phyloP scores from a whole-genome alignment of 2,888 invertebrate species.

The Crossocerus cetratus region DNA sequence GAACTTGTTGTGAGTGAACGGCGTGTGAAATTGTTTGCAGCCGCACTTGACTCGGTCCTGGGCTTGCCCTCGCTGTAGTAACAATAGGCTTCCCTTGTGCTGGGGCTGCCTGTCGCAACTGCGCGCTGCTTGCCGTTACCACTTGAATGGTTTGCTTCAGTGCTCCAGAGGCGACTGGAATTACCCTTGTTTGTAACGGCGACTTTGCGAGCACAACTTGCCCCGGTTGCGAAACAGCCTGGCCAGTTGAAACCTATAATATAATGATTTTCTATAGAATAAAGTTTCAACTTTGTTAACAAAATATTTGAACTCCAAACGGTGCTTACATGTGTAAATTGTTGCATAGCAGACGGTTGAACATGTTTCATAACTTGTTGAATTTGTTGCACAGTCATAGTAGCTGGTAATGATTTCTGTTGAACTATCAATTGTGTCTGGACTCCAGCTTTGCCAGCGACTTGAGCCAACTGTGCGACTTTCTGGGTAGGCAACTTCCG shows the following conservation, averaged over 20 bases:
- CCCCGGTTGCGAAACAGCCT: conserved; percentile 78
- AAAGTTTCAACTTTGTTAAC: background rate
- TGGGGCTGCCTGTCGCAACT: conserved; percentile 74
- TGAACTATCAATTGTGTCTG: conserved; percentile 86
- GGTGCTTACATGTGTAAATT: conserved; percentile 71
- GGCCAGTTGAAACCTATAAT: conserved; percentile 73
- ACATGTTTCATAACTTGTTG: conserved; percentile 85
- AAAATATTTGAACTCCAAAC: conserved; percentile 39
- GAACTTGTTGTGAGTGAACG: conserved; percentile 77
- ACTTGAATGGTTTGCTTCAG: conserved; percentile 82
- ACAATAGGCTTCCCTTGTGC: conserved; percentile 70
- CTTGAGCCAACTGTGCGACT: conserved; percentile 81
- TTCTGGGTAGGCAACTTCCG: conserved; percentile 81
- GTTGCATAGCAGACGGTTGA: conserved; percentile 75
- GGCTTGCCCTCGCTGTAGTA: conserved; percentile 78
- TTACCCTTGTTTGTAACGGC: conserved; percentile 81
- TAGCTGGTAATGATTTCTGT: conserved; percentile 81
- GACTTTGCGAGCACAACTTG: conserved; percentile 81
- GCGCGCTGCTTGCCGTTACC: conserved; percentile 73
- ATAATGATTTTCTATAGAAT: background rate
- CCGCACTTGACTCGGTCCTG: conserved; percentile 80
- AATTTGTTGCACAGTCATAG: conserved; percentile 86
- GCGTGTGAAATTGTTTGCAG: conserved; percentile 81
- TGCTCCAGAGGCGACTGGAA: conserved; percentile 80
- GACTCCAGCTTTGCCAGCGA: conserved; percentile 77